A percentile compares a stretch with the other conserved stretches of the same genome.
Evolutionary conservation across 1,140 invertebrate genomes (phyloP).

Genomic region (Calliphora vicina): DNA sequence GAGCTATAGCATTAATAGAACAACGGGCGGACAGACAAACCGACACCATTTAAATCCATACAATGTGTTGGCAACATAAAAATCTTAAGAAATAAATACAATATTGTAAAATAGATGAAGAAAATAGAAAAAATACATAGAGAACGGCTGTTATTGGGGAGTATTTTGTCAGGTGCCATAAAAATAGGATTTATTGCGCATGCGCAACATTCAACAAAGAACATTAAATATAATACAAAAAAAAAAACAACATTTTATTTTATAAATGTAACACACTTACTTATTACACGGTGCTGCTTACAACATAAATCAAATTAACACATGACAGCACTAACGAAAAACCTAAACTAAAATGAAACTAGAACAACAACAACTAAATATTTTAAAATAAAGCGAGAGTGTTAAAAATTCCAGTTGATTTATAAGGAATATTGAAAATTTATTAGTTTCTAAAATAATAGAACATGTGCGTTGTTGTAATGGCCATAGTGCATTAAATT

Average conservation of each 20-base stretch:
- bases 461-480: neutral
- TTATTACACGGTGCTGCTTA: constrained; percentile 27
- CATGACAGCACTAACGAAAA: constrained; percentile 15
- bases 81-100: neutral
- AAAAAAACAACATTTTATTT: constrained; percentile 13
- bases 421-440: constrained; percentile 19
- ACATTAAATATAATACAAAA: neutral
- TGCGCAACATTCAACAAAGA: constrained; percentile 48
- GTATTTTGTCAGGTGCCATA: constrained; percentile 63
- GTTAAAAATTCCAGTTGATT: constrained; percentile 15
- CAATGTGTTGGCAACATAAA: neutral
- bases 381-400: constrained; percentile 1
- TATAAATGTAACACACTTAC: constrained; percentile 24
- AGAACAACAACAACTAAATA: neutral
- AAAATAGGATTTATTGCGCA: constrained; percentile 62
- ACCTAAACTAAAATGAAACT: neutral
- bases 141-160: constrained; percentile 35
- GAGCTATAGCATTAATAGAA: neutral
- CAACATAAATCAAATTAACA: constrained; percentile 36
- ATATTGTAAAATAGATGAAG: neutral
- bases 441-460: constrained; percentile 2
- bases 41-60: neutral
- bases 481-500: no score
- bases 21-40: neutral
- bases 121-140: neutral